Conservation (phyloP, 2,113 vertebrate genomes). For the Butastur rufipennis region DNA sequence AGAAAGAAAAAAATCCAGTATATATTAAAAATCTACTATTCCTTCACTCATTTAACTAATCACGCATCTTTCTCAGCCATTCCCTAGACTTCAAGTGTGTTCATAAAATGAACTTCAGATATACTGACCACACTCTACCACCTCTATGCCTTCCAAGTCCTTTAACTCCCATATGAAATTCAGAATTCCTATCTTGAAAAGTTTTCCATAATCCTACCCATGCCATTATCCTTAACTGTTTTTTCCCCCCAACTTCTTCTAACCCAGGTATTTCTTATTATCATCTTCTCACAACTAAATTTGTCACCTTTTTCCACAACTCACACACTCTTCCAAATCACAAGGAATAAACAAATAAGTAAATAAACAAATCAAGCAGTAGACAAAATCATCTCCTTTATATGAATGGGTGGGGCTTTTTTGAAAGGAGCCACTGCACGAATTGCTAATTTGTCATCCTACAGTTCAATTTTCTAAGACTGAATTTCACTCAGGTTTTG, state of each 20-base stretch:
- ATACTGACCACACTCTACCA: background rate
- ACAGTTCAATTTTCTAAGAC: background rate
- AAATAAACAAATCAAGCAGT: background rate
- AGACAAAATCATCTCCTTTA: background rate
- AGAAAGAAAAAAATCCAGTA: background rate
- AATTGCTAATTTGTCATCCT: background rate
- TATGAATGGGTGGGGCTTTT: background rate
- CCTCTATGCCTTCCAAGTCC: background rate
- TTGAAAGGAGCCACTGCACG: background rate
- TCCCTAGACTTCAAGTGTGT: background rate
- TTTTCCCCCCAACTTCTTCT: background rate
- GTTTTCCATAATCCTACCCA: background rate
- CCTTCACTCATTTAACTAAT: background rate
- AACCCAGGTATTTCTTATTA: background rate
- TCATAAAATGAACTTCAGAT: background rate
- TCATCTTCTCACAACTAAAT: background rate
- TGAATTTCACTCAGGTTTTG: background rate
- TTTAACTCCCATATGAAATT: background rate
- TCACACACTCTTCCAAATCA: background rate
- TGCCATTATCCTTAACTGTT: background rate
- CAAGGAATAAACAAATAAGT: background rate
- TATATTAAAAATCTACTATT: background rate
- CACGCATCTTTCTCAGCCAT: background rate
- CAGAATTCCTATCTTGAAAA: background rate
- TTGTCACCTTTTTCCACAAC: background rate